Conservation (phyloP, 2,113 vertebrate genomes). For the Pterophyllum scalare region DNA sequence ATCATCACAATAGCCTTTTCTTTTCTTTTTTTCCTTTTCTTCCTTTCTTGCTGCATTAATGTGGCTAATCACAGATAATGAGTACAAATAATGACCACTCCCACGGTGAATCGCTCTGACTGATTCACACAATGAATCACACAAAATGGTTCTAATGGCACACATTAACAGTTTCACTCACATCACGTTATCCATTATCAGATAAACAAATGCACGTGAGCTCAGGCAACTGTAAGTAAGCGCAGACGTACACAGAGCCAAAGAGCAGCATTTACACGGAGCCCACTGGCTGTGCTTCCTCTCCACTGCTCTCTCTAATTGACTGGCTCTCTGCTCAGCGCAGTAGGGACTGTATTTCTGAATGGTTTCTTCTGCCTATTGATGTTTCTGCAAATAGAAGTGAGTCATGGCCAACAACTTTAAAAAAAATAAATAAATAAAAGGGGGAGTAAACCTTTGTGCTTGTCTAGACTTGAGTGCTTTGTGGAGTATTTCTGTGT, state of each 20-base stretch:
- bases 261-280: background rate
- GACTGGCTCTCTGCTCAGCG: constrained; percentile 4
- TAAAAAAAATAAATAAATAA: no score
- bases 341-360: background rate
- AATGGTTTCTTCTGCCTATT: constrained; percentile 20
- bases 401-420: background rate
- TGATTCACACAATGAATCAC: background rate
- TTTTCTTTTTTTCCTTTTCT: background rate
- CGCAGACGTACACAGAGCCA: background rate
- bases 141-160: background rate
- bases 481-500: background rate
- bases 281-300: background rate
- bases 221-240: background rate
- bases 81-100: constrained; percentile 37
- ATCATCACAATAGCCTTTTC: background rate
- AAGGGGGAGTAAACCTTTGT: constrained; percentile 10
- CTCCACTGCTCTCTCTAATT: background rate
- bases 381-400: constrained; percentile 16
- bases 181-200: background rate
- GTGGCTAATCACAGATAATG: constrained; percentile 32
- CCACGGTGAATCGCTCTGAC: background rate
- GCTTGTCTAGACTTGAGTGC: background rate
- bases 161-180: constrained; percentile 25
- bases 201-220: background rate
- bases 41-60: constrained; percentile 13